These are phyloP conservation scores for Temnopleurus reevesii DNA, from an alignment of 53 echinoderm and acorn worm species.

Conservation along the genomic window DNA sequence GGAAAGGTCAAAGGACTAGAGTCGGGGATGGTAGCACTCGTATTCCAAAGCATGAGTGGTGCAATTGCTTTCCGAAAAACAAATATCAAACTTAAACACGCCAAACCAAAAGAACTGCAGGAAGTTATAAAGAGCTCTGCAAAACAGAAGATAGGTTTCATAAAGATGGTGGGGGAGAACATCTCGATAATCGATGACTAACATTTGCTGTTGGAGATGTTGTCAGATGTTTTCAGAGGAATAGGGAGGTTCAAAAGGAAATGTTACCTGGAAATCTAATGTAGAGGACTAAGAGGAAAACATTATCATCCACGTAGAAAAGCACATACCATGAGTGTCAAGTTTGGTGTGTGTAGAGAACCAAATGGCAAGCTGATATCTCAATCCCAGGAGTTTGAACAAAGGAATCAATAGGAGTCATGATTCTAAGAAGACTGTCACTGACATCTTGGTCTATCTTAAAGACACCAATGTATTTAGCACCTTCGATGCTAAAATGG, in stretches of 20 bases:
- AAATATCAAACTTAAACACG: too few species aligned
- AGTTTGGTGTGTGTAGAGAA: constrained; percentile 59
- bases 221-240: too few species aligned
- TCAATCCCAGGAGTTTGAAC: constrained; percentile 45
- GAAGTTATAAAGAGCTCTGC: too few species aligned
- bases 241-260: too few species aligned
- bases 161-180: too few species aligned
- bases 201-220: too few species aligned
- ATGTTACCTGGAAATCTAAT: too few species aligned
- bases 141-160: too few species aligned
- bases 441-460: constrained; percentile 61
- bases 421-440: constrained; percentile 64
- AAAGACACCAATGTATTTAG: constrained; percentile 66
- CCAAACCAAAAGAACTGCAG: too few species aligned
- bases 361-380: constrained; percentile 39
- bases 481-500: constrained; percentile 74
- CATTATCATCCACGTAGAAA: constrained; percentile 55
- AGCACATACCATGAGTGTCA: constrained; percentile 60
- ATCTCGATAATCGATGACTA: too few species aligned
- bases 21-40: constrained; percentile 41
- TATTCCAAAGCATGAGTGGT: constrained; percentile 46
- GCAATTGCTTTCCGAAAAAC: constrained; percentile 55
- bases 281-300: too few species aligned
- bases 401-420: constrained; percentile 46
- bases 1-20: constrained; percentile 56